Evolutionary conservation across 1,140 invertebrate species (phyloP), one percentile per base, ranked within the genome.

Genomic region (Solen grandis): DNA sequence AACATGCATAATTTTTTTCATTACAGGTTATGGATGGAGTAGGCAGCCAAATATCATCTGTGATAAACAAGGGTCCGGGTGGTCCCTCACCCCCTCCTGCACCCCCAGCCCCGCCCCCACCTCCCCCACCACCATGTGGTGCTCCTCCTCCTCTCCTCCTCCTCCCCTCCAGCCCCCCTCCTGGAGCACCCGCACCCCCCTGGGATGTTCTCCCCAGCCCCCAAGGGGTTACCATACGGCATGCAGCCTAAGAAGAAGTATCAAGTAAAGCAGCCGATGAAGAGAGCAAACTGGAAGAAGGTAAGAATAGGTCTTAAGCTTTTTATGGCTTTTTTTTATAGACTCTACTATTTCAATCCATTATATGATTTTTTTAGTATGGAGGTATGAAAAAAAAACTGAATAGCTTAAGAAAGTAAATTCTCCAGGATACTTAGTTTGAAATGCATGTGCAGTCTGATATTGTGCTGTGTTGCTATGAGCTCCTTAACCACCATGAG

Each of bases 231-330:
- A 2, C 97, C 97, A 0, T 94, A 95, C 89, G 97, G 97, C 1
- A 93, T 99, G 81, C 97, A 98, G 87, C 96, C 97, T 0, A 99
- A 99, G 89, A 97, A 96, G 90, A 97, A 97, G 88, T 99, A 96
- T 95, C 95, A 97, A 59, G 94, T 97, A 0, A 95, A 96, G 50
- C 94, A 93, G 31, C 96, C 96, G 0, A 93, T 98, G 80, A 99
- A 99, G 90, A 86, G 93, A 73, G 89, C 92, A 25, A 94, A 94
- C 85, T 94, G 94, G 93, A 93, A 92, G 73, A 93, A 94, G 89
- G 92, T 95, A 95, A 79, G n/a, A n/a, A n/a, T n/a, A n/a, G n/a
- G n/a, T n/a, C n/a, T n/a, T n/a, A n/a, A n/a, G n/a, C n/a, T n/a
- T n/a, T n/a, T n/a, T n/a, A n/a, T n/a, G n/a, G n/a, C n/a, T n/a